Base-by-base conservation (phyloP, 2,113 vertebrate genomes). In the Hemicordylus capensis region DNA sequence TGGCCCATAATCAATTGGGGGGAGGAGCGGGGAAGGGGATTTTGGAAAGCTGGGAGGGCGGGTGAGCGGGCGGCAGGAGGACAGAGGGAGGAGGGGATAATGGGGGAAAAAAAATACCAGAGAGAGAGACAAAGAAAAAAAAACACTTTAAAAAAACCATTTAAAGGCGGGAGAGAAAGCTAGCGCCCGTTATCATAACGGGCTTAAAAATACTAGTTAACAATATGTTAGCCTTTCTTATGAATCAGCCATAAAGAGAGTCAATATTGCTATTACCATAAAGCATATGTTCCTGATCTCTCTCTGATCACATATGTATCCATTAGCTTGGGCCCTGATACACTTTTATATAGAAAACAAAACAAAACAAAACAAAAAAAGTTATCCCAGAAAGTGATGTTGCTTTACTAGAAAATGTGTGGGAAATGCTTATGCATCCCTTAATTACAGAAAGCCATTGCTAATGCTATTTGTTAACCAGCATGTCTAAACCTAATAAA, bases 381-480 rank as follows among this genome's bases (percentile, higher is more conserved):
- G n/a, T 6, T 54, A 54, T 39, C 54, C 6, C 6, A 76, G 74
- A 28, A 58, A 67, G 24, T 56, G 26, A 66, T 66, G 61, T 44
- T 22, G 26, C 61, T 39, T 19, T 54, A 42, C 19, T 37, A 42
- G 73, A 67, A 37, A 66, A 76, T 84, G 20, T 28, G 12, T 70
- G 6, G 19, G 56, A 85, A 76, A 20, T n/a, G 2, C 51, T 84
- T 63, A 42, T 87, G 4, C 39, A 4, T 67, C 0, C 66, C 28
- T 79, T 66, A 70, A 72, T 70, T 19, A 61, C 8, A 69, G 17
- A 77, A 39, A 61, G 72, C 2, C n/a, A 37, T 46, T 39, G 7
- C 54, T 82, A 86, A 48, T 76, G 28, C n/a, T 82, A 42, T 34
- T 64, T 74, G 42, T 67, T 67, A 85, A 74, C 46, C 8, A 39